Conservation (phyloP, 2,797 vertebrate species). For the Gymnothorax javanicus region DNA sequence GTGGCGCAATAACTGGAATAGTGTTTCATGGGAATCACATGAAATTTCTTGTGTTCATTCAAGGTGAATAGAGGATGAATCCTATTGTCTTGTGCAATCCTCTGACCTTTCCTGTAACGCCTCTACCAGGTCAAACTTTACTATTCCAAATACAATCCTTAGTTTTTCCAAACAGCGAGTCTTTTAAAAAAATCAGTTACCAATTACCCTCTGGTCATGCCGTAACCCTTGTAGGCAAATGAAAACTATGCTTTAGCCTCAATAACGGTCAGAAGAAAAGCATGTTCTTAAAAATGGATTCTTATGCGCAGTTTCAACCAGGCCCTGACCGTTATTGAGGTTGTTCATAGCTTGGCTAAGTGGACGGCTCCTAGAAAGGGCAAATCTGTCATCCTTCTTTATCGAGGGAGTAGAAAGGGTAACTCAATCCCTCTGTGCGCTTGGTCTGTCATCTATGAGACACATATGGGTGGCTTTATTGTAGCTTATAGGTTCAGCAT, state of each 20-base stretch:
- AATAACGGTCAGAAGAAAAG: constrained; percentile 17
- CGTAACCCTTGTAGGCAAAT: not conserved
- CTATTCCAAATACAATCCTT: constrained; percentile 44
- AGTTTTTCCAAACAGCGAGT: constrained; percentile 38
- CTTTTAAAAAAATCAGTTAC: constrained; percentile 49
- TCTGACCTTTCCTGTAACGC: no score
- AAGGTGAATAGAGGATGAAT: no score
- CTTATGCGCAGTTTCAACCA: constrained; percentile 4
- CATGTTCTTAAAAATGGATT: constrained; percentile 8
- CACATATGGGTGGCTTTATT: not conserved
- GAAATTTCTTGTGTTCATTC: no score
- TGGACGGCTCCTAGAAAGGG: constrained; percentile 35
- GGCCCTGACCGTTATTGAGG: constrained; percentile 13
- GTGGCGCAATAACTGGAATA: no score
- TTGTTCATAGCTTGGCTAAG: constrained; percentile 13
- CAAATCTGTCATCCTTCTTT: not conserved
- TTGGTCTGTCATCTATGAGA: not conserved
- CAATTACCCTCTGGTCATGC: constrained; percentile 30
- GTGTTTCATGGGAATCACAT: no score
- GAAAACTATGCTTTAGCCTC: not conserved
- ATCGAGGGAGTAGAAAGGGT: not conserved
- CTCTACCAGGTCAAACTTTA: no score
- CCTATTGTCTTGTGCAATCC: no score
- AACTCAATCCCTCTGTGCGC: not conserved
- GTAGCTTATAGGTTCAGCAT: not conserved